Base-by-base conservation (phyloP, 2,113 vertebrate species). In the Alethe castanea region DNA sequence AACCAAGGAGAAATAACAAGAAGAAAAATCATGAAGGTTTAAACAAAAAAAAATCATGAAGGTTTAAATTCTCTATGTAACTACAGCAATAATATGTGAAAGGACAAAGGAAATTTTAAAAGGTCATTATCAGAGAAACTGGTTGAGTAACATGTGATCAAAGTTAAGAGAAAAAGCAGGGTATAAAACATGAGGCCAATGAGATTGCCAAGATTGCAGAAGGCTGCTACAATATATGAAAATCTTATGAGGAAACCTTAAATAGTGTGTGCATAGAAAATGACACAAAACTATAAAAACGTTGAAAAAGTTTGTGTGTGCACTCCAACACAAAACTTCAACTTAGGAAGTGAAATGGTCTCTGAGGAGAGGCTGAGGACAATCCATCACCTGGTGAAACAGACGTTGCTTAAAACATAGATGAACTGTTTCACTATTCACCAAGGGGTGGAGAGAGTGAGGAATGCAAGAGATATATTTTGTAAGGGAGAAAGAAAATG, bases 391-490 rank as follows among this genome's bases (percentile, higher is more conserved):
- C 70, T 69, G 61, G 50, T 29, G 65, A 57, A 78, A 66, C 28
- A 88, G 67, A 71, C n/a, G 0, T 7, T 76, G 69, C 62, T 88
- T 66, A 81, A 91, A 76, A 47, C 74, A n/a, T 12, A 76, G 80
- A 93, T 61, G 72, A 95, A 94, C 67, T 81, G 83, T 87, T 91
- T 64, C 74, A 74, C 89, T 71, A 31, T 67, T 95, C 87, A 96
- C 70, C 73, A 93, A 95, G 81, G 50, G 74, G 73, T 59, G 76
- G 69, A 35, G 64, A 60, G 67, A 54, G 79, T 6, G 11, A 65
- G 94, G 85, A 96, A 84, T 83, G 81, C 13, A 69, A 91, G 94
- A 88, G 42, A 92, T 31, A 87, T 81, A 80, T 86, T 96, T 96
- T 93, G 87, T 29, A 85, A 85, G 52, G 53, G 42, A 97, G 83